Percentiles rank a stretch among this genome's conserved stretches.
Evolutionary conservation across 2,797 vertebrate genomes (phyloP).

Genomic region (Rhinella marina): DNA sequence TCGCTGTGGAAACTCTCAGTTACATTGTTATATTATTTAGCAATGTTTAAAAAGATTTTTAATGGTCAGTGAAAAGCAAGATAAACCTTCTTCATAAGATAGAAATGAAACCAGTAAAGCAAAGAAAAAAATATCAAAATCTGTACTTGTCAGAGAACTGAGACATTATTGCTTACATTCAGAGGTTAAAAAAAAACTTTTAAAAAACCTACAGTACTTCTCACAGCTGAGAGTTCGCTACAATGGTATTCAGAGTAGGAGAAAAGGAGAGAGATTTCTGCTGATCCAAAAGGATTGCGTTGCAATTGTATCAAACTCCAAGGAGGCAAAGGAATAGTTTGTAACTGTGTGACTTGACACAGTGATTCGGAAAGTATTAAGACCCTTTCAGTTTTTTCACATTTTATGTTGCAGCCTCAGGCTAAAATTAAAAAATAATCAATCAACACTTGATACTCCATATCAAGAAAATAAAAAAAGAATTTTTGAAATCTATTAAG

Average conservation of each 20-base stretch:
- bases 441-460: no score
- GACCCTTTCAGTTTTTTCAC: no score
- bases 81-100: background rate
- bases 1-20: slow-evolving; percentile 25
- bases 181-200: background rate
- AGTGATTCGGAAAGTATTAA: no score
- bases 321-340: no score
- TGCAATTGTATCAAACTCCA: background rate
- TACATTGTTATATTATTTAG: slow-evolving; percentile 27
- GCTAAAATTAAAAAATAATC: no score
- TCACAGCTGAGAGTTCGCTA: background rate
- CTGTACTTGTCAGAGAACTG: background rate
- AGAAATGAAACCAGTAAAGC: background rate
- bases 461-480: no score
- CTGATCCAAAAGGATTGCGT: no score
- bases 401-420: no score
- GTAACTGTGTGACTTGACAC: no score
- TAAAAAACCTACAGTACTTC: background rate
- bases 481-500: no score
- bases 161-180: background rate
- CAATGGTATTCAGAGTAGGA: background rate
- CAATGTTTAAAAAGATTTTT: background rate
- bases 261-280: no score
- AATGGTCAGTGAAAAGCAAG: slow-evolving; percentile 34
- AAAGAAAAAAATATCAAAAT: background rate